phyloP scores from a whole-genome alignment of 2,888 invertebrate species.

The Perizoma affinitatum region DNA sequence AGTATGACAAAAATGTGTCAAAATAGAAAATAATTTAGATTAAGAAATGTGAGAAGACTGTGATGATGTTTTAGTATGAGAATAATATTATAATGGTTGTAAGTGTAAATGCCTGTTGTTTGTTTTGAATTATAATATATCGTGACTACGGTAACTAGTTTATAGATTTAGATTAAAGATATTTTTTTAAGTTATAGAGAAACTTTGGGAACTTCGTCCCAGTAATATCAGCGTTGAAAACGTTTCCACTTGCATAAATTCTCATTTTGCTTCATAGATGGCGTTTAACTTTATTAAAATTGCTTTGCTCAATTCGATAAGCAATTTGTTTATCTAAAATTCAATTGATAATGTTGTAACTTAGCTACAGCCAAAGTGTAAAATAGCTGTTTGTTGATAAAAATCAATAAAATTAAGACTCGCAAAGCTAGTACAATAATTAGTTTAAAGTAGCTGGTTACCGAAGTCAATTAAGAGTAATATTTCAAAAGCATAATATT shows the following conservation, averaged over 20 bases:
- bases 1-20: conserved; percentile 50
- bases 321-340: conserved; percentile 53
- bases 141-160: conserved; percentile 33
- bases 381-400: conserved; percentile 35
- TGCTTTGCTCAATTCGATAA: conserved; percentile 72
- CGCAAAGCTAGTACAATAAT: conserved; percentile 75
- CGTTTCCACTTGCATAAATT: conserved; percentile 40
- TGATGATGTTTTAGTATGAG: conserved; percentile 74
- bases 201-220: conserved; percentile 50
- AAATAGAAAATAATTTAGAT: conserved; percentile 53
- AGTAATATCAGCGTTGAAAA: conserved; percentile 61
- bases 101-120: conserved; percentile 43
- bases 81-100: conserved; percentile 54
- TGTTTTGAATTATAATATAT: conserved; percentile 34
- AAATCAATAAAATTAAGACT: conserved; percentile 46
- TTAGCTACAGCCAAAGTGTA: conserved; percentile 39
- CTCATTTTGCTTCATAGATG: conserved; percentile 35
- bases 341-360: conserved; percentile 16
- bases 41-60: conserved; percentile 81
- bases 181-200: conserved; percentile 46
- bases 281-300: conserved; percentile 43
- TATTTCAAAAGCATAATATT: conserved; percentile 49
- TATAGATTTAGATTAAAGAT: conserved; percentile 35
- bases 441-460: conserved; percentile 67
- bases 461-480: conserved; percentile 75